Percentiles rank a stretch among this genome's conserved stretches.
Evolutionary conservation across 2,113 vertebrate species (phyloP).

Genomic region (Cervus canadensis): DNA sequence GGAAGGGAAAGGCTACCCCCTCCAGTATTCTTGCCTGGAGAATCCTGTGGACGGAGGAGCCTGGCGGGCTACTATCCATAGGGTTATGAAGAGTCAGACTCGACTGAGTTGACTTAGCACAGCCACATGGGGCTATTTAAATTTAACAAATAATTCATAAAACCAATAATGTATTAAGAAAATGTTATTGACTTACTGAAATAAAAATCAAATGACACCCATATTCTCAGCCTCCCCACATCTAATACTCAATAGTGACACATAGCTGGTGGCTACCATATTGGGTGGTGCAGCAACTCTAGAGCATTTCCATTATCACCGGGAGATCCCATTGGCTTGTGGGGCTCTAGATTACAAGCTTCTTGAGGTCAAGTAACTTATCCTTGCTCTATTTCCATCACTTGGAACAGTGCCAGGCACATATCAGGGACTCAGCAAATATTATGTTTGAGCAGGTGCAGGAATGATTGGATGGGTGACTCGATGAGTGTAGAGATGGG

Average conservation of each 20-base stretch:
- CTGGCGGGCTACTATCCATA: background rate
- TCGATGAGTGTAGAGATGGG: background rate
- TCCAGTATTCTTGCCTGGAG: background rate
- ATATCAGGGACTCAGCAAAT: background rate
- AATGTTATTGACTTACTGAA: background rate
- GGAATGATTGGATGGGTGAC: background rate
- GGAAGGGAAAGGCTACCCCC: background rate
- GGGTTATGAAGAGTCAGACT: background rate
- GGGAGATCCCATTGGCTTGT: background rate
- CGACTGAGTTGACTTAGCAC: background rate
- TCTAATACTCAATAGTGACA: background rate
- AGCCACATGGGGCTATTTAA: background rate
- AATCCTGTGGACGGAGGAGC: background rate
- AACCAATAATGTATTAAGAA: background rate
- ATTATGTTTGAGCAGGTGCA: background rate
- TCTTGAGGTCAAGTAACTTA: background rate
- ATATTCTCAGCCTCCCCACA: background rate
- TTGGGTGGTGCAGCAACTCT: rapidly evolving
- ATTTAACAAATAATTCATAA: background rate
- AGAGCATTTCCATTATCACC: background rate
- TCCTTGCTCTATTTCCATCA: background rate
- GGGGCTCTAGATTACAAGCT: background rate
- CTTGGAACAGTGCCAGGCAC: background rate
- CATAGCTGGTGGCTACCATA: rapidly evolving
- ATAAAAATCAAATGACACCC: background rate